Base-by-base conservation (phyloP, 2,113 vertebrate species). In the Girardinichthys multiradiatus region DNA sequence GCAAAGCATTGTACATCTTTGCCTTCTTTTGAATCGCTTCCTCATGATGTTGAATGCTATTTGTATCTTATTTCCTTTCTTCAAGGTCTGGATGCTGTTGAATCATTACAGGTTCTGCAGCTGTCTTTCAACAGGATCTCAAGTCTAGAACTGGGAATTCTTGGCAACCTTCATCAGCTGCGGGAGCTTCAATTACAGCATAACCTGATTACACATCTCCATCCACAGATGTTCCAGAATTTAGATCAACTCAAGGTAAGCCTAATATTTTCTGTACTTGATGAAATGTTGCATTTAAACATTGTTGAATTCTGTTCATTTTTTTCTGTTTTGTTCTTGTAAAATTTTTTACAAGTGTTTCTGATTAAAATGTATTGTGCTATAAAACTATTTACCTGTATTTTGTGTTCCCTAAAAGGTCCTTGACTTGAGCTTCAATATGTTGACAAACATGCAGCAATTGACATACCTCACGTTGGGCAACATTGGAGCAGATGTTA, bases 71-170 rank as follows among this genome's bases (percentile, higher is more conserved):
- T 80, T 74, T 74, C 79, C 28, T 82, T 33, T 80, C 35, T 30
- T 78, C 6, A 73, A 95, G 94, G 94, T 19, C 68, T 95, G 63
- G 72, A 79, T 28, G 79, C 72, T 12, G 48, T 82, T 6, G 51
- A 64, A 26, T 93, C 91, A 6, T 81, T 97, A 66, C 88, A 93
- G 82, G 92, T 91, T 70, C 87, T 98, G 78, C 86, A 82, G 58
- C 90, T 98, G 57, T 94, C 96, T 62, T 94, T 94, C 84, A 97
- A 97, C 78, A 72, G 29, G 76, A 97, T 98, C 85, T 82, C 77
- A 4, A 79, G 84, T 30, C 79, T 97, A 15, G 82, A 45, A 6
- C 57, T 26, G 27, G 81, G 59, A 37, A 94, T 95, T 45, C 93
- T 97, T 33, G 79, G 66, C 4, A 92, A 92, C 72, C 96, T 95